Evolutionary conservation across 2,797 vertebrate genomes (phyloP).

Genomic region (Sparidentex hasta): DNA sequence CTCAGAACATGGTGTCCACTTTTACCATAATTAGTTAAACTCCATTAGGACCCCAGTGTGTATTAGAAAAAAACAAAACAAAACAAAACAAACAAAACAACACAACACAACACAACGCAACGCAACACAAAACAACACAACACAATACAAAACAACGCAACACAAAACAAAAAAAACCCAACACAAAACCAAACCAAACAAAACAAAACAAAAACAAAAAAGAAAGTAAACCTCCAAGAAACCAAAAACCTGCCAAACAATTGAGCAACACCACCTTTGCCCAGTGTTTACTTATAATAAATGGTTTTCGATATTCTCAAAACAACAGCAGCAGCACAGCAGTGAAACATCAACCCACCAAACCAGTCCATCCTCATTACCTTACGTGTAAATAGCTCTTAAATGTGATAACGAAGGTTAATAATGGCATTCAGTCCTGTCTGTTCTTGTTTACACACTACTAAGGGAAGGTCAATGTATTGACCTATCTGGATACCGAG

Average conservation of each 20-base stretch:
- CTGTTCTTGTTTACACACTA: conserved; percentile 86
- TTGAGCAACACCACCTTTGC: neutral
- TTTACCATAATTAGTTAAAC: neutral
- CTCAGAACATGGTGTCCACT: neutral
- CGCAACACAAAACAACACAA: no score
- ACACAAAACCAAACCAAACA: neutral
- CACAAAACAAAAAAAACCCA: no score
- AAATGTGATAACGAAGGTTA: conserved; percentile 63
- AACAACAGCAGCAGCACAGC: neutral
- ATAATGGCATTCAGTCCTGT: conserved; percentile 60
- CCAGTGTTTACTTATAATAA: neutral
- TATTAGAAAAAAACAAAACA: neutral
- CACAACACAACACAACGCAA: no score
- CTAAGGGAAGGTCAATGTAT: conserved; percentile 90
- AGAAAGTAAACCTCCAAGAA: no score
- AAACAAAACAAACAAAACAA: no score
- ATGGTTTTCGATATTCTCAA: neutral
- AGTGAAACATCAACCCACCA: conserved; percentile 12
- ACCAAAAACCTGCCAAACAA: neutral
- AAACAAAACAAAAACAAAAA: no score
- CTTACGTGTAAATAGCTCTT: conserved; percentile 58
- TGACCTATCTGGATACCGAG: conserved; percentile 85
- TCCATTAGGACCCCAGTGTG: no score
- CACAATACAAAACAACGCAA: no score
- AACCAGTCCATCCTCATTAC: conserved; percentile 41